Conservation (phyloP, 2,888 invertebrate species). For the Brachyopa scutellaris region DNA sequence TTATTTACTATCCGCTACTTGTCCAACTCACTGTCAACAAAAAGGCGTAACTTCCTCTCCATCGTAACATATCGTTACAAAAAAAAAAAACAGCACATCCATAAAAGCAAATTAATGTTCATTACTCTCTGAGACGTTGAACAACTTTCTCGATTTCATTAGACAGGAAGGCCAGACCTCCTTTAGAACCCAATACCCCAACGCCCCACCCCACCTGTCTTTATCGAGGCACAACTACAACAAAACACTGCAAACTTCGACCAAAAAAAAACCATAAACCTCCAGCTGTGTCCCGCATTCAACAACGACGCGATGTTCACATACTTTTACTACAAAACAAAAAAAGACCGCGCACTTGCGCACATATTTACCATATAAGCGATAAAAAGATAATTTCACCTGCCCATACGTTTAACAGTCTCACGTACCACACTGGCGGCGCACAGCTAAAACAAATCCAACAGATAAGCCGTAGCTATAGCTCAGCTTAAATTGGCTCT, state of each 20-base stretch:
- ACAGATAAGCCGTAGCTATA: constrained; percentile 12
- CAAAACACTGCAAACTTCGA: constrained; percentile 6
- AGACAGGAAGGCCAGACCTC: constrained; percentile 61
- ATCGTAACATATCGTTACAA: constrained; percentile 15
- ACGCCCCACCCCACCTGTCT: constrained; percentile 14
- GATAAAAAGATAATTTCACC: constrained; percentile 70
- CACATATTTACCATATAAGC: constrained; percentile 53
- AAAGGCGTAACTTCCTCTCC: constrained; percentile 1
- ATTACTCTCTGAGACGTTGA: constrained; percentile 40
- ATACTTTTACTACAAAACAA: constrained; percentile 45
- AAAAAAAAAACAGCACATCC: neutral
- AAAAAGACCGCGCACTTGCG: constrained; percentile 38
- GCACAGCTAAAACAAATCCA: too few relatives aligned
- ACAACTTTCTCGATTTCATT: constrained; percentile 67
- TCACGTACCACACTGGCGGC: constrained; percentile 20
- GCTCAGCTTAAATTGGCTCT: constrained; percentile 21
- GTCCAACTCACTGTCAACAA: neutral
- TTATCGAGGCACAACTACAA: constrained; percentile 12
- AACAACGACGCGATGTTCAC: constrained; percentile 22
- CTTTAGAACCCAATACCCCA: constrained; percentile 46
- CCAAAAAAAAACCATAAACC: constrained; percentile 41
- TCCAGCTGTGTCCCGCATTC: constrained; percentile 57
- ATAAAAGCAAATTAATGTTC: constrained; percentile 46
- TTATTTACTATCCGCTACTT: too few relatives aligned
- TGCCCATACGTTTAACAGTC: constrained; percentile 45